A percentile compares a stretch with the other conserved stretches of the same genome.
phyloP scores from a whole-genome alignment of 1,140 invertebrate species.

The Drosophila rufa region DNA sequence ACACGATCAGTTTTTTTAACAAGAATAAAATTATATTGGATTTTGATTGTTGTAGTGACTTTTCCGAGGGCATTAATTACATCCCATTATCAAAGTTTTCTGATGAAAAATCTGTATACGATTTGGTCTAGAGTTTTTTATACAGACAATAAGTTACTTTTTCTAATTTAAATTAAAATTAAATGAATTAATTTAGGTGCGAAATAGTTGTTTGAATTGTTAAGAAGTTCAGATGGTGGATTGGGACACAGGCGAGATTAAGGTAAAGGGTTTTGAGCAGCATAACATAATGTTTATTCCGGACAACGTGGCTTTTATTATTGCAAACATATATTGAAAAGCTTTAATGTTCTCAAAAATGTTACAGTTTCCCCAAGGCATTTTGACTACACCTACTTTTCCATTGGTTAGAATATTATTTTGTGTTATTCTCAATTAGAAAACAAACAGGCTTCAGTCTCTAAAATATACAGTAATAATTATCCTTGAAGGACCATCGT shows the following conservation, averaged over 20 bases:
- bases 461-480: background rate
- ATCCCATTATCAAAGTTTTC: too few species aligned
- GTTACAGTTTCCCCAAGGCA: too few species aligned
- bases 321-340: too few species aligned
- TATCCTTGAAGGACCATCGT: background rate
- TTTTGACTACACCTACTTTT: background rate
- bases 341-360: too few species aligned
- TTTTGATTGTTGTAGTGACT: background rate
- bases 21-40: too few species aligned
- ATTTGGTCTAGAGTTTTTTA: background rate
- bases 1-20: too few species aligned
- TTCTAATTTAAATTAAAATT: background rate
- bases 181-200: too few species aligned
- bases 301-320: too few species aligned
- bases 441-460: background rate
- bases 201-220: too few species aligned
- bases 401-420: background rate
- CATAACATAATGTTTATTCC: too few species aligned
- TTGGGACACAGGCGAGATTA: background rate
- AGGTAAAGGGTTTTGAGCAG: background rate
- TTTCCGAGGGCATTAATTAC: background rate
- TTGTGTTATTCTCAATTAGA: too few species aligned
- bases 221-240: too few species aligned
- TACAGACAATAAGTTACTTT: background rate
- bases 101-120: background rate